phyloP scores from a whole-genome alignment of 1,140 invertebrate genomes.

The Mya arenaria region DNA sequence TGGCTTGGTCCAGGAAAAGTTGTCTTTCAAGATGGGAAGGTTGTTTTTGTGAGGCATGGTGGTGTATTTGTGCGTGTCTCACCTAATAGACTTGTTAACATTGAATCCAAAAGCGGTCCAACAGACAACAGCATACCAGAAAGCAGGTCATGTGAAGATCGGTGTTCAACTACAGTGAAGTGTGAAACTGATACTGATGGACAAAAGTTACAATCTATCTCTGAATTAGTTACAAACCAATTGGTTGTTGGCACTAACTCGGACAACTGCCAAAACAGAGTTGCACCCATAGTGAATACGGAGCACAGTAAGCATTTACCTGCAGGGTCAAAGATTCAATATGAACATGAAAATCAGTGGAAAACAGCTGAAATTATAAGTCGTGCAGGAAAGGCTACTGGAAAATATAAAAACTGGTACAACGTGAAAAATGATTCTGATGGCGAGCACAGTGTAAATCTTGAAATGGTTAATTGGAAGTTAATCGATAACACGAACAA shows the following conservation, averaged over 20 bases:
- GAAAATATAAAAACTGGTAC: constrained; percentile 43
- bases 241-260: too few species aligned
- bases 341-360: neutral
- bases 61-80: constrained; percentile 58
- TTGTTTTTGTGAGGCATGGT: constrained; percentile 63
- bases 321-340: neutral
- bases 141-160: too few species aligned
- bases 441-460: constrained; percentile 10
- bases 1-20: constrained; percentile 58
- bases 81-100: constrained; percentile 55
- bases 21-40: constrained; percentile 60
- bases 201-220: too few species aligned
- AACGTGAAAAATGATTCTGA: constrained; percentile 45
- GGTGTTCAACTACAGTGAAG: too few species aligned
- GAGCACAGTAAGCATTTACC: neutral
- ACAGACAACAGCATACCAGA: constrained; percentile 30
- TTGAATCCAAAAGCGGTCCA: constrained; percentile 1
- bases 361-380: neutral
- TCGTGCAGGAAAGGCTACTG: constrained; percentile 6
- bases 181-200: neutral
- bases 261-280: neutral
- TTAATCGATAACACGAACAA: neutral
- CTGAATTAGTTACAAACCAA: too few species aligned
- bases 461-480: constrained; percentile 14
- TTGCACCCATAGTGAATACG: neutral